Conservation (phyloP, 2,797 vertebrate genomes). For the Sorex maritimensis region DNA sequence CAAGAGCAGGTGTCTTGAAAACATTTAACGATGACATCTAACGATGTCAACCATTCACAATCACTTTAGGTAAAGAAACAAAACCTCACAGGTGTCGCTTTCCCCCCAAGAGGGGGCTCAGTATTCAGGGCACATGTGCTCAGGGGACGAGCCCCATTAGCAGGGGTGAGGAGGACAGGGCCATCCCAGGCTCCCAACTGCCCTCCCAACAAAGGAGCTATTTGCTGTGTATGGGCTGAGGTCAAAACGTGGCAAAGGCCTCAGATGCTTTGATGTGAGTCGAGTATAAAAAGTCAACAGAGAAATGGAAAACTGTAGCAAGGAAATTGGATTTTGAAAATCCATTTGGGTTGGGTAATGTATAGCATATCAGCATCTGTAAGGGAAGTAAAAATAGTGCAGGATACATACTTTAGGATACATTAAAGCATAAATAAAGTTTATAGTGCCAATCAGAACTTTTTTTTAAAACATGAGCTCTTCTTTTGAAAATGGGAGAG, state of each 20-base stretch:
- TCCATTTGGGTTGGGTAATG: conserved; percentile 85
- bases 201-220: neutral
- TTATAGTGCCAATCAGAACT: conserved; percentile 85
- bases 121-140: neutral
- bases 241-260: conserved; percentile 64
- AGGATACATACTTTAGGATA: conserved; percentile 82
- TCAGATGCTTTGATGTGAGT: conserved; percentile 73
- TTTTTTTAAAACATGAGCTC: conserved; percentile 83
- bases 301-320: conserved; percentile 83
- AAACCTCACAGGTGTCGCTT: neutral
- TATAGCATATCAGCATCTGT: conserved; percentile 84
- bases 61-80: neutral
- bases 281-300: conserved; percentile 82
- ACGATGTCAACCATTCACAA: neutral
- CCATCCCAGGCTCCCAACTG: neutral
- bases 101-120: neutral
- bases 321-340: conserved; percentile 87
- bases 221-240: conserved; percentile 45
- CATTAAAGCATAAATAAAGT: conserved; percentile 87
- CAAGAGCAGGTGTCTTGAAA: neutral
- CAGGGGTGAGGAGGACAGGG: neutral
- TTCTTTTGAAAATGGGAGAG: conserved; percentile 85
- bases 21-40: neutral
- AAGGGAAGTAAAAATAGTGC: conserved; percentile 80
- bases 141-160: neutral